Evolutionary conservation across 1,140 invertebrate species (phyloP), one percentile per base, ranked within the genome.

Genomic region (Tetramorium simillimum): DNA sequence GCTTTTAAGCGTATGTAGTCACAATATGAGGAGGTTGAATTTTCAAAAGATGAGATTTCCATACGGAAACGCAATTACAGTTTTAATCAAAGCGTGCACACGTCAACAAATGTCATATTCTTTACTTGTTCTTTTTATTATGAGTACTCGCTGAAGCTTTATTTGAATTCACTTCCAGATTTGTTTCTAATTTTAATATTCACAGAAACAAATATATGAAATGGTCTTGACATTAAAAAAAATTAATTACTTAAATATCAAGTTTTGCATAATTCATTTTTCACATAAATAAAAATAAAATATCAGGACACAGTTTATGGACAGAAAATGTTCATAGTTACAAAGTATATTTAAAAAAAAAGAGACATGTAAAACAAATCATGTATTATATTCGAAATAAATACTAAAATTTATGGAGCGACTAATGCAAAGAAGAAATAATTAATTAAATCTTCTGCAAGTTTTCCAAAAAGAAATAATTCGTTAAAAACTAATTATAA

Each of bases 41-140:
- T 80, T 82, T 33, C 14, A 73, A 72, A 82, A 82, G 67, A 60
- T 58, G 24, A 12, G 14, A 73, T 21, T 82, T 82, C 7, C n/a
- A 72, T 58, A 60, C 51, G 18, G 37, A 58, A 60, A 73, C 1
- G 40, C 18, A 81, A 58, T 81, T 81, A 81, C 9, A 73, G 12
- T 58, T 73, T 58, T 82, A 46, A 73, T 82, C 51, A 82, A 82
- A 82, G 51, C 21, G 4, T 37, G 21, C 33, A 60, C 37, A 65
- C 46, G 18, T 58, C 51, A 82, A 37, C 18, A 72, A 72, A 82
- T 82, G 62, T 72, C 43, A 51, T 40, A 40, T 3, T 40, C 2
- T 37, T 67, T 5, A 18, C 43, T 67, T 43, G 37, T 33, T 82
- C 9, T 28, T 40, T 69, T 72, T 58, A 72, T 9, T 78, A 65